Evolutionary conservation across 2,797 vertebrate genomes (phyloP).

Genomic region (Alauda arvensis): DNA sequence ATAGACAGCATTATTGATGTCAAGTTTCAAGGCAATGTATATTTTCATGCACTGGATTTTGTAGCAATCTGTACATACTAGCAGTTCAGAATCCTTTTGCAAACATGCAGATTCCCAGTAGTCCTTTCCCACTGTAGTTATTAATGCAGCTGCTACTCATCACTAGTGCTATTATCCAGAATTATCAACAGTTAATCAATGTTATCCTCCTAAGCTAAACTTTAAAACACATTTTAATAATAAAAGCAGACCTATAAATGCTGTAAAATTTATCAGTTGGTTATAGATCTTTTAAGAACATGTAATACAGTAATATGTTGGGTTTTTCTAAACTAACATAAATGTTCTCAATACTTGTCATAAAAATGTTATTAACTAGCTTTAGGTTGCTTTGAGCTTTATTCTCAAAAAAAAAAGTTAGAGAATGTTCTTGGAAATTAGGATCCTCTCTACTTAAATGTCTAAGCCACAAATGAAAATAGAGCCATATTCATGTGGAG

Average conservation of each 20-base stretch:
- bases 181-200: not conserved
- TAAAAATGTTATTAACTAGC: not conserved
- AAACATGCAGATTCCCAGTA: not conserved
- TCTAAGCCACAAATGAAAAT: not conserved
- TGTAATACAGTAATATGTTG: not conserved
- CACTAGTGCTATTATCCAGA: not conserved
- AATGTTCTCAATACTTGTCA: not conserved
- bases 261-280: not conserved
- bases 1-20: not conserved
- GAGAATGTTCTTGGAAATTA: not conserved
- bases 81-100: slow-evolving; percentile 6
- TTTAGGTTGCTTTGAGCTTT: not conserved
- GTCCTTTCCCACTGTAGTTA: not conserved
- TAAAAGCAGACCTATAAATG: not conserved
- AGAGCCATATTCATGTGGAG: not conserved
- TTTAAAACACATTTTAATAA: not conserved
- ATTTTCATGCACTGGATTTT: not conserved
- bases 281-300: not conserved
- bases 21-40: not conserved
- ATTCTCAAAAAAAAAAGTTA: not conserved
- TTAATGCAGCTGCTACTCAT: not conserved
- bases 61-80: not conserved
- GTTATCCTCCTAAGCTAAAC: slow-evolving; percentile 14
- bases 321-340: not conserved
- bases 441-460: not conserved